Base-by-base conservation (phyloP, 2,888 invertebrate species). In the Cheilosia impressa region DNA sequence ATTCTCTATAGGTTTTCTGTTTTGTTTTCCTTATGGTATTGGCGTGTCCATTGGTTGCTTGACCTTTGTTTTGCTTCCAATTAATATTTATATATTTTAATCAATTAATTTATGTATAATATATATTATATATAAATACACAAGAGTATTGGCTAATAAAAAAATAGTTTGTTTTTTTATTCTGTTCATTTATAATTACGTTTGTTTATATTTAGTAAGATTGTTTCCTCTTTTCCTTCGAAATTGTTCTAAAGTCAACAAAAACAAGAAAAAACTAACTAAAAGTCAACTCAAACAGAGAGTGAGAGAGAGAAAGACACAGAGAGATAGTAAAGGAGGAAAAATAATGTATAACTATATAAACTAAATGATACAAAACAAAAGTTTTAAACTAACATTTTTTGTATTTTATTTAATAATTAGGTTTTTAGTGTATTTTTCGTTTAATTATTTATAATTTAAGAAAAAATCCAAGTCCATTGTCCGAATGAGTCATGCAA, bases 81-180 rank as follows among this genome's bases (percentile, higher is more conserved):
- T 63, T 73, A 68, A 55, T 72, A 63, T 78, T 68, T 57, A 83
- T 78, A 73, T 68, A 19, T 68, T 73, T 50, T 72, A 60, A 78
- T 76, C 75, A 75, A 75, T 81, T 76, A 24, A 10, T 62, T 47
- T 45, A 22, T 22, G 2, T 22, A 60, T 50, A 38, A 27, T 50
- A 22, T 62, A 41, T 53, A 43, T 19, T 19, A 19, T 55, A 38
- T 63, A 73, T 65, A 58, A 65, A 82, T 77, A 82, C 77, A 82
- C 65, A 72, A 82, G 77, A 82, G 82, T 77, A 82, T 82, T 82
- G 77, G 82, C 71, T 82, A 82, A 77, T 82, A 82, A 82, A 82
- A 82, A 82, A 82, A 82, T 77, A 82, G 63, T 82, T 53, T 58
- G 4, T 31, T 72, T 68, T 81, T 52, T 62, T 43, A 62, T 45